These are phyloP conservation scores for Agrochola lychnidis DNA, from an alignment of 2,888 invertebrate species.

Conservation along the genomic window DNA sequence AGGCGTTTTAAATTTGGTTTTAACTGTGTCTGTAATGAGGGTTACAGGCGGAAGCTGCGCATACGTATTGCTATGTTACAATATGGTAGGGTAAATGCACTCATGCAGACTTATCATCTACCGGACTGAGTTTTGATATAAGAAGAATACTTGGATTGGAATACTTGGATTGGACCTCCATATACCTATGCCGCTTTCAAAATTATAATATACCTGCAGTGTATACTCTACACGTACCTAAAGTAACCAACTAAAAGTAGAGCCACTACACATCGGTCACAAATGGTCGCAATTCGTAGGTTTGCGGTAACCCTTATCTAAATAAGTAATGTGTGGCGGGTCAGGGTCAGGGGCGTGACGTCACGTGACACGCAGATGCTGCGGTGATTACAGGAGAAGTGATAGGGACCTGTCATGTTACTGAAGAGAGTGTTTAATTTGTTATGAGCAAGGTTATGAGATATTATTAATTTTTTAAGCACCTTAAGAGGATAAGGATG, in stretches of 20 bases:
- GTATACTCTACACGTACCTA: not conserved
- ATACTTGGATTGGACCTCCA: no score
- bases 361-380: slow-evolving; percentile 14
- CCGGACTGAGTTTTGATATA: no score
- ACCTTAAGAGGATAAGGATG: no score
- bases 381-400: not conserved
- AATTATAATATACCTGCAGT: not conserved
- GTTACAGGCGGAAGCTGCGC: not conserved
- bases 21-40: slow-evolving; percentile 32
- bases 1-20: slow-evolving; percentile 44
- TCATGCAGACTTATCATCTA: not conserved
- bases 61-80: not conserved
- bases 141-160: not conserved
- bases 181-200: not conserved
- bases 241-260: not conserved
- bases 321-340: slow-evolving; percentile 33
- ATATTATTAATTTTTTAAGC: not conserved
- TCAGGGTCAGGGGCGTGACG: slow-evolving; percentile 54
- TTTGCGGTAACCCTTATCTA: slow-evolving; percentile 12
- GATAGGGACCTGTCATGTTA: not conserved
- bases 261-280: not conserved
- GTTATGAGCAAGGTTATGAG: not conserved
- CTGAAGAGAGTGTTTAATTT: not conserved
- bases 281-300: not conserved
- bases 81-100: not conserved